These are phyloP conservation scores for Glaucopsyche alexis DNA, from an alignment of 2,888 invertebrate genomes.

Conservation along the genomic window DNA sequence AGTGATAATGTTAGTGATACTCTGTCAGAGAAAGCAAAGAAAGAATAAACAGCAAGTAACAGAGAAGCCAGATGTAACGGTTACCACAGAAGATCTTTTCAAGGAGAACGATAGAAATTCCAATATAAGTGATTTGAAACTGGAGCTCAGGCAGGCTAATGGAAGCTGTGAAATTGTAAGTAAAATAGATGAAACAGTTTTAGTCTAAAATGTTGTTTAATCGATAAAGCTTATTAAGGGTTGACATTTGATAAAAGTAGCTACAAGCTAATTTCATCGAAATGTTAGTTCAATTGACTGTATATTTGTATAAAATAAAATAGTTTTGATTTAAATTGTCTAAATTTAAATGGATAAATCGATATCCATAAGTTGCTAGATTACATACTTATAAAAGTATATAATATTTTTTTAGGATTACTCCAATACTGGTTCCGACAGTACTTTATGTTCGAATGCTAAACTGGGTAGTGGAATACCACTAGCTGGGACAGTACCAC, in stretches of 20 bases:
- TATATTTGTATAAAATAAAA: no score
- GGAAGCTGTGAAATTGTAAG: slow-evolving; percentile 88
- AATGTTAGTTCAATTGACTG: no score
- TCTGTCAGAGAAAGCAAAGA: slow-evolving; percentile 85
- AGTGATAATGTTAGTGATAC: slow-evolving; percentile 89
- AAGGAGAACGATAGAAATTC: slow-evolving; percentile 94
- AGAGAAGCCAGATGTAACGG: slow-evolving; percentile 81
- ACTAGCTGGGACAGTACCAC: slow-evolving; percentile 88
- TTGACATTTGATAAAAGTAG: no score
- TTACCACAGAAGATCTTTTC: slow-evolving; percentile 73
- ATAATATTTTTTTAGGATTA: slow-evolving; percentile 62
- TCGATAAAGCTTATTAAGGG: no score
- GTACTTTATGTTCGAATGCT: slow-evolving; percentile 74
- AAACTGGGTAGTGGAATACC: slow-evolving; percentile 83
- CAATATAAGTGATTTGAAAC: slow-evolving; percentile 94
- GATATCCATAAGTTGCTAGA: no score
- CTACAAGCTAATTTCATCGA: no score
- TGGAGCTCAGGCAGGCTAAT: slow-evolving; percentile 91
- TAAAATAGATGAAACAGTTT: slow-evolving; percentile 39
- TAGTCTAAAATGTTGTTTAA: neutral
- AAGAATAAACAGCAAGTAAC: slow-evolving; percentile 75
- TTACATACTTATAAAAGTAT: no score
- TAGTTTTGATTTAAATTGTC: no score
- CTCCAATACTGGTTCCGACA: slow-evolving; percentile 82
- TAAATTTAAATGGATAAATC: neutral